A percentile compares a stretch with the other conserved stretches of the same genome.
Conservation (phyloP, 2,888 invertebrate genomes). For the Fissipunctia ypsillon region DNA sequence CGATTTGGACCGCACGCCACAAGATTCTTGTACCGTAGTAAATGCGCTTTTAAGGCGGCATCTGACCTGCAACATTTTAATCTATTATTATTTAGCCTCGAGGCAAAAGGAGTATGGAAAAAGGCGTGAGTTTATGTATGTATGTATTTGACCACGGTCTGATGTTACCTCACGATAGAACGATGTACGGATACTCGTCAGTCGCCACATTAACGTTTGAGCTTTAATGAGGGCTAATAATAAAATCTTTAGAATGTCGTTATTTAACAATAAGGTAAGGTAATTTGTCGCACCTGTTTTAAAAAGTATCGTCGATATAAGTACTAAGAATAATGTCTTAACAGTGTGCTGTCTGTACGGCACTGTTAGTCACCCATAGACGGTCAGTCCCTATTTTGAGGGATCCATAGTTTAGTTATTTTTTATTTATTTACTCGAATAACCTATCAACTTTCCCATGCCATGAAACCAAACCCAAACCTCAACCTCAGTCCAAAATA, state of each 20-base stretch:
- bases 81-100: not conserved
- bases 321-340: not conserved
- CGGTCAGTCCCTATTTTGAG: not conserved
- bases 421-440: too few species aligned
- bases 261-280: not conserved
- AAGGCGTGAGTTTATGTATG: too few species aligned
- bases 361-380: too few species aligned
- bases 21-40: too few species aligned
- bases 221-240: not conserved
- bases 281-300: too few species aligned
- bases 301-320: not conserved
- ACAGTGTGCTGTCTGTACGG: too few species aligned
- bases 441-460: too few species aligned
- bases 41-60: not conserved
- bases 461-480: too few species aligned
- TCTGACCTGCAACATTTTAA: not conserved
- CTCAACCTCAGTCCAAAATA: too few species aligned
- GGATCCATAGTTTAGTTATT: not conserved
- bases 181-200: not conserved
- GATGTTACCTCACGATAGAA: not conserved
- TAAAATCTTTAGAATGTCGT: not conserved
- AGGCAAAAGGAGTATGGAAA: too few species aligned
- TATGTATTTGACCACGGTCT: too few species aligned
- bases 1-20: too few species aligned
- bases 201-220: constrained; percentile 1